Conservation (phyloP, 1,140 invertebrate genomes). For the Drosophila pectinifera region DNA sequence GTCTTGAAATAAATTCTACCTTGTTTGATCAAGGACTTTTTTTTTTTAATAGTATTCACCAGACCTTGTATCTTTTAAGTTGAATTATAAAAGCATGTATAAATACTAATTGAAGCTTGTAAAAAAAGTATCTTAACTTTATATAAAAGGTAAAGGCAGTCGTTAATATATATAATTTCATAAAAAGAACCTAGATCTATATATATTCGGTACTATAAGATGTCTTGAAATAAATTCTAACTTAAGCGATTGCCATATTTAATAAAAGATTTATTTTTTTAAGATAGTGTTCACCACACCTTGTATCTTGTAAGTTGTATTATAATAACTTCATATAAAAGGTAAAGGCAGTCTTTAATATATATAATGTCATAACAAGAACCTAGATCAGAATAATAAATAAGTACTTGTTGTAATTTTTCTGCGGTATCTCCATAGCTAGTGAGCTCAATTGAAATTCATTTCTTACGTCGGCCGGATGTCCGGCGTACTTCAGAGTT, state of each 20-base stretch:
- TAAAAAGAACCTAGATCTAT: neutral
- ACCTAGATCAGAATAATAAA: neutral
- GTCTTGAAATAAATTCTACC: neutral
- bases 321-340: neutral
- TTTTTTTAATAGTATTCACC: too few relatives aligned
- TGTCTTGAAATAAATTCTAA: neutral
- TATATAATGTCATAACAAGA: too few relatives aligned
- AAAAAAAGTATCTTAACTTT: too few relatives aligned
- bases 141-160: neutral
- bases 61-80: neutral
- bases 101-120: neutral
- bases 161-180: neutral
- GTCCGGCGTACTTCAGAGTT: slow-evolving; percentile 57
- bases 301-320: neutral
- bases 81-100: neutral
- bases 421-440: too few relatives aligned
- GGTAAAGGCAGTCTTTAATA: neutral
- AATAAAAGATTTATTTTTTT: too few relatives aligned
- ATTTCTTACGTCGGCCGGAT: slow-evolving; percentile 53
- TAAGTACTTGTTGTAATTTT: neutral
- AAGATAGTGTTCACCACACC: too few relatives aligned
- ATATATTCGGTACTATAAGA: too few relatives aligned
- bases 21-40: too few relatives aligned
- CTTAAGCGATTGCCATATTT: too few relatives aligned
- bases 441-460: slow-evolving; percentile 23